phyloP scores from a whole-genome alignment of 2,888 invertebrate genomes.

The Autographa pulchrina region DNA sequence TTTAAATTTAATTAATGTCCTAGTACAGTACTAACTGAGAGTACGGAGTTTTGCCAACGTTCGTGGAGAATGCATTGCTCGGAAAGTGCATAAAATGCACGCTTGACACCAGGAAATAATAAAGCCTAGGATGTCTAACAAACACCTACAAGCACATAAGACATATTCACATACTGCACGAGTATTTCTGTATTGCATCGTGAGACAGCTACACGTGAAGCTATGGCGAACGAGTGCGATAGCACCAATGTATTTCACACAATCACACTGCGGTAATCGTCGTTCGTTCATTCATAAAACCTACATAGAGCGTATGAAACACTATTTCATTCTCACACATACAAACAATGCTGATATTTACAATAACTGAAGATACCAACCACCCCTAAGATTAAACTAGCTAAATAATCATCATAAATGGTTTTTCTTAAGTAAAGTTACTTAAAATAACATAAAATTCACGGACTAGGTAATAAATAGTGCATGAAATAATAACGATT shows the following conservation, averaged over 20 bases:
- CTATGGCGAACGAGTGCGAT: not conserved
- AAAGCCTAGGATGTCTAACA: conserved; percentile 12
- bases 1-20: too few species aligned
- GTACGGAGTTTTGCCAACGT: not conserved
- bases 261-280: not conserved
- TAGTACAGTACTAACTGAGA: too few species aligned
- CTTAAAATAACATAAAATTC: too few species aligned
- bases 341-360: too few species aligned
- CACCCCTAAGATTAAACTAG: too few species aligned
- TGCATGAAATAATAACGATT: too few species aligned
- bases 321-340: too few species aligned
- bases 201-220: not conserved
- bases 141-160: conserved; percentile 1
- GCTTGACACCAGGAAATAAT: conserved; percentile 35
- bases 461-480: too few species aligned
- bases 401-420: too few species aligned
- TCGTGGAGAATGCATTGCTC: not conserved
- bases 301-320: not conserved
- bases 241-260: conserved; percentile 1
- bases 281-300: not conserved
- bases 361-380: too few species aligned
- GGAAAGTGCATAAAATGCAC: conserved; percentile 20
- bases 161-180: conserved; percentile 19
- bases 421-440: too few species aligned
- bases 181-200: conserved; percentile 21